Evolutionary conservation across 2,888 invertebrate species (phyloP).

Genomic region (Craniophora ligustri): DNA sequence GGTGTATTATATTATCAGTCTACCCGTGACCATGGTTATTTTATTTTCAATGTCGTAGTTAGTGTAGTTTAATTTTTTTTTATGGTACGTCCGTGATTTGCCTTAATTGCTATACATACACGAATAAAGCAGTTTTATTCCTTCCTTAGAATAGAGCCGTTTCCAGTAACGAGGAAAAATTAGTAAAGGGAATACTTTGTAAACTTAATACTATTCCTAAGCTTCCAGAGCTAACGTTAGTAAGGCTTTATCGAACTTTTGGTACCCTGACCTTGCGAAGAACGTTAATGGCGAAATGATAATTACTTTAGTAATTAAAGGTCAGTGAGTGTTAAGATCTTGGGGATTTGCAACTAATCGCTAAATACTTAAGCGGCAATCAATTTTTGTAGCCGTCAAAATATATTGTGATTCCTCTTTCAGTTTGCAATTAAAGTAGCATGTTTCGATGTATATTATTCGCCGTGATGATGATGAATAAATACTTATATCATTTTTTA

Average conservation of each 20-base stretch:
- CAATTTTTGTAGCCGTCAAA: too few relatives aligned
- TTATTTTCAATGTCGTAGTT: too few relatives aligned
- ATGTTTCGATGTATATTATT: too few relatives aligned
- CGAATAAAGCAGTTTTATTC: not conserved
- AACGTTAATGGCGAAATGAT: not conserved
- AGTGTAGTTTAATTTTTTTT: too few relatives aligned
- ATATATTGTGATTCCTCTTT: too few relatives aligned
- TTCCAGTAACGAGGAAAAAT: conserved; percentile 32
- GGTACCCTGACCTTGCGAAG: conserved; percentile 2
- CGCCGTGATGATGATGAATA: too few relatives aligned
- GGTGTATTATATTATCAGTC: not conserved
- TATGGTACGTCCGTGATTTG: not conserved
- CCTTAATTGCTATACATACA: conserved; percentile 1
- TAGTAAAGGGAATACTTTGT: conserved; percentile 17
- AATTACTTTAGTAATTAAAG: not conserved
- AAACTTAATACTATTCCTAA: conserved; percentile 12
- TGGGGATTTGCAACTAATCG: not conserved
- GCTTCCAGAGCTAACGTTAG: not conserved
- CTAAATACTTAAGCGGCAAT: too few relatives aligned
- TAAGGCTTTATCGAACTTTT: conserved; percentile 24
- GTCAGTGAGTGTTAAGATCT: not conserved
- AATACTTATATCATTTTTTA: too few relatives aligned
- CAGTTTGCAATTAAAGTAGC: too few relatives aligned
- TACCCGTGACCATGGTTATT: too few relatives aligned
- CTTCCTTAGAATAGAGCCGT: conserved; percentile 11